Evolutionary conservation across 1,140 invertebrate species (phyloP), one percentile per base, ranked within the genome.

Genomic region (Streblospio benedicti): DNA sequence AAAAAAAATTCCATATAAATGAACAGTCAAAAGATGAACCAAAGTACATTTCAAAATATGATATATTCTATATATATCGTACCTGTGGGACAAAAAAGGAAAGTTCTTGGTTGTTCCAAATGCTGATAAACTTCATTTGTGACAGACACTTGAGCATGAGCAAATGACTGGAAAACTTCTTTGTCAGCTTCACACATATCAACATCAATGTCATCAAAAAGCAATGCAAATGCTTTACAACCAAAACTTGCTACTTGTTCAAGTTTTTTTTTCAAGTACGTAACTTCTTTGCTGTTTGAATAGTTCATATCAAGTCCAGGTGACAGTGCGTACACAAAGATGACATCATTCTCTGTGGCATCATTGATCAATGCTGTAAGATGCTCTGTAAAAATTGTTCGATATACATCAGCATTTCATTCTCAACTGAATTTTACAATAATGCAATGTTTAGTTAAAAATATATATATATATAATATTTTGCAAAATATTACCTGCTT

Each of bases 171-270:
- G 76, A 97, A 99, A 28, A 93, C 86, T 82, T 96, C 91, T 72
- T 95, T 93, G 69, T 99, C 96, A 2, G 89, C 86, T 79, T 93
- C 91, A 64, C 89, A 91, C 85, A 99, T 90, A 79, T 97, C 93
- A 0, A 92, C 87, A 70, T 98, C 94, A 73, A 99, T 99, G 71
- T 99, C 96, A 76, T 99, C 96, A 78, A 99, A 99, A 0, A 99
- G 80, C 16, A 99, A 78, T 3, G 96, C 93, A 83, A 98, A 99
- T 6, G 93, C 90, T 55, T 81, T 84, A 76, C 95, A 98, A 12
- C 95, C 95, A 80, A 98, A 91, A 67, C 93, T 91, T 30, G 86
- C 84, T 0, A 97, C 91, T 84, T 98, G 95, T 73, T 97, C 92
- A 25, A 98, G 76, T 80, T 99, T 98, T 43, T 92, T 81, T 74